Evolutionary conservation across 2,888 invertebrate genomes (phyloP), one percentile per base, ranked within the genome.

Genomic region (Tipula unca): DNA sequence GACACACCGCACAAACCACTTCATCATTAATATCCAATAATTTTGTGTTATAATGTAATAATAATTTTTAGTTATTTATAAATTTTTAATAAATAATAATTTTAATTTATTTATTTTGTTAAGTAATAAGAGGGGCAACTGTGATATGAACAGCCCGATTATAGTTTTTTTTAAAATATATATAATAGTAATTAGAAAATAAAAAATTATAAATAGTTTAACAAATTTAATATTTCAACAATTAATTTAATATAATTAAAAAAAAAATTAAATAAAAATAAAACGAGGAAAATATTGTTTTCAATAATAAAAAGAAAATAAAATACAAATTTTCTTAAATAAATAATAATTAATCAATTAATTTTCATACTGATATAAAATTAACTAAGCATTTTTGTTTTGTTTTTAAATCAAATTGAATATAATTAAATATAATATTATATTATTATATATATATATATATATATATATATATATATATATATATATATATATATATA

Each of bases 81-180:
- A 82, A 29, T 82, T 29, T 82, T 1, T 17, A 84, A 84, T 29
- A 17, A 82, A 84, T 84, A 29, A 82, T 82, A 83, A n/a, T 83
- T 83, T 85, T 20, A 85, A 36, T 85, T 39, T 13, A 36, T 85
- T 85, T 39, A 39, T 35, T 36, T 25, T 85, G 35, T 85, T 35
- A 36, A 36, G 25, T 25, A 85, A 36, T 85, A 35, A 85, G 86
- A 86, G 86, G 86, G 87, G 87, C 86, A 87, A 87, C 85, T 87
- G 87, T 87, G 87, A 87, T 87, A 86, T 85, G 86, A 87, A 87
- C 87, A 87, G 87, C 87, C 87, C 87, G 85, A 86, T 86, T 86
- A 85, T 85, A 86, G 20, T 85, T 82, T 85, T 86, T 83, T 85
- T 69, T 85, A n/a, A 85, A 39, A 42, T 85, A 85, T 85, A 17